Conservation (phyloP, 2,113 vertebrate genomes). For the Leptobrachium ailaonicum region DNA sequence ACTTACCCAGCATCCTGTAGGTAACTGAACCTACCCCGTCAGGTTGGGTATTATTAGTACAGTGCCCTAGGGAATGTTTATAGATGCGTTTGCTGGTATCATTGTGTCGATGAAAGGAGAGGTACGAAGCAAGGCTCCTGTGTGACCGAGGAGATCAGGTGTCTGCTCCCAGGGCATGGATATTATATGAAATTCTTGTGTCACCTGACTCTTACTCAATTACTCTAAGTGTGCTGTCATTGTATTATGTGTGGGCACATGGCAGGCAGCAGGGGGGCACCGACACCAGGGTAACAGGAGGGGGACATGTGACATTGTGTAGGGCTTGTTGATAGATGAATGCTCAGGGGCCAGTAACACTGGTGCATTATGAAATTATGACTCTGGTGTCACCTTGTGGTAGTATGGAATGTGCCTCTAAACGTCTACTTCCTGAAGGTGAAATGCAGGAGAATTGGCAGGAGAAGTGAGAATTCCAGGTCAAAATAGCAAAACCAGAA, state of each 20-base stretch:
- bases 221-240: constrained; percentile 42
- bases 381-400: constrained; percentile 10
- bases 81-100: constrained; percentile 26
- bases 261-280: neutral
- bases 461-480: too few relatives aligned
- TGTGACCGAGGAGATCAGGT: constrained; percentile 34
- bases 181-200: constrained; percentile 41
- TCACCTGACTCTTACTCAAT: constrained; percentile 33
- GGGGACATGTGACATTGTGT: neutral
- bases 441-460: too few relatives aligned
- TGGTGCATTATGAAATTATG: neutral
- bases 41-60: constrained; percentile 11
- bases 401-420: neutral
- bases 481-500: too few relatives aligned
- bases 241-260: constrained; percentile 29
- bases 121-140: constrained; percentile 10
- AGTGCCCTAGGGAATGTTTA: constrained; percentile 25
- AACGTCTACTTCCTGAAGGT: too few relatives aligned
- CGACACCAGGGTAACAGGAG: neutral
- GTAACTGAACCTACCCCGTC: constrained; percentile 18
- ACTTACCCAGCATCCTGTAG: constrained; percentile 1
- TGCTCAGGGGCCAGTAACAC: neutral
- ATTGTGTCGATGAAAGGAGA: constrained; percentile 41
- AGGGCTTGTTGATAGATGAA: neutral
- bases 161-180: constrained; percentile 35